A percentile compares a stretch with the other conserved stretches of the same genome.
These are phyloP conservation scores for Macroglossus sobrinus DNA, from an alignment of 2,113 vertebrate genomes.

Conservation along the genomic window DNA sequence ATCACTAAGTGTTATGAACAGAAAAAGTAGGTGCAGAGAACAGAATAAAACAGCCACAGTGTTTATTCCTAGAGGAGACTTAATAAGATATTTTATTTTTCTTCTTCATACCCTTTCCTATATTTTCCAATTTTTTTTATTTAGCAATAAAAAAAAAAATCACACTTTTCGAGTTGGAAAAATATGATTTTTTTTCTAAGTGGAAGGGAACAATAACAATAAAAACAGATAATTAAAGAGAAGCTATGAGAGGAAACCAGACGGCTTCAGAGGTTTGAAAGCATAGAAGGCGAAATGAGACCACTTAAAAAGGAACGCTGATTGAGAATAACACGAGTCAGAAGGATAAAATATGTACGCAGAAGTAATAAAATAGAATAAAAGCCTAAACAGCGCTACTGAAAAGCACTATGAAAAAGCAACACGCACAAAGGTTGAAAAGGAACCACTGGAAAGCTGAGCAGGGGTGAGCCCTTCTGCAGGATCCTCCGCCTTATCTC, in stretches of 20 bases:
- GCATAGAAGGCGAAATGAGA: neutral
- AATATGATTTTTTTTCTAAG: conserved; percentile 33
- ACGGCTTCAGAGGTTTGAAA: neutral
- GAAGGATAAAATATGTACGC: neutral
- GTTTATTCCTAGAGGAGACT: neutral
- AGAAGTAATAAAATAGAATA: neutral
- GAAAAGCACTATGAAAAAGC: neutral
- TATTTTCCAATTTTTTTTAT: conserved; percentile 12
- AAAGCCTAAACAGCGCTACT: neutral
- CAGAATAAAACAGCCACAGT: neutral
- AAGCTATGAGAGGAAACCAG: neutral
- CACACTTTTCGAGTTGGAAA: neutral
- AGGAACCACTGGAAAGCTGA: neutral
- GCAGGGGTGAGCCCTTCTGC: too few relatives aligned
- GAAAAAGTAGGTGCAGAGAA: neutral
- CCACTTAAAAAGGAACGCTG: neutral
- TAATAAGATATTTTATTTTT: conserved; percentile 41
- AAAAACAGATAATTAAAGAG: conserved; percentile 35
- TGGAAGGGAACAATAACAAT: conserved; percentile 11
- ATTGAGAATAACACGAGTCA: neutral
- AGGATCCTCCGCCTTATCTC: neutral
- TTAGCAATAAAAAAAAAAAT: conserved; percentile 38
- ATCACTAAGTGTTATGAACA: neutral
- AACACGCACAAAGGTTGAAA: neutral
- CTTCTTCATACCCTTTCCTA: conserved; percentile 17